Evolutionary conservation across 2,113 vertebrate species (phyloP), one percentile per base, ranked within the genome.

Genomic region (Lampris incognitus): DNA sequence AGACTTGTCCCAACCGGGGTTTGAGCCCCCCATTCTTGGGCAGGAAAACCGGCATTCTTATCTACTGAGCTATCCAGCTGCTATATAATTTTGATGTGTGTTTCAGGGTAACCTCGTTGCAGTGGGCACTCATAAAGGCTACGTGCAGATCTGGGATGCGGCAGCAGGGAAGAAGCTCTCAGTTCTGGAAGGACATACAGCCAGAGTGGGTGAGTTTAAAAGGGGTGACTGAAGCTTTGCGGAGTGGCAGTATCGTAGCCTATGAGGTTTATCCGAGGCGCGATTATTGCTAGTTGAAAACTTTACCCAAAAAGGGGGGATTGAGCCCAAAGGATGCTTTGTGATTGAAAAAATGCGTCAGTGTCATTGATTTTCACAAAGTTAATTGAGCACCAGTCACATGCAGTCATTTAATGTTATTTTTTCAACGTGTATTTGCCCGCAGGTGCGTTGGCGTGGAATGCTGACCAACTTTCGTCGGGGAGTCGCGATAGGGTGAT

Each of bases 121-220:
- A 0, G 98, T 99, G 1, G 98, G 98, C 13, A 99, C 98, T 5
- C 98, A 99, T 88, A 99, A 99, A 89, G 98, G 97, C 68, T 99
- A 98, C 46, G 98, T 99, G 55, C 98, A 99, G 91, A 99, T 99
- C 79, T 99, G 98, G 98, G 98, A 99, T 50, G 97, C 98, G 0
- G 96, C 97, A 0, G 98, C 98, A 0, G 97, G 98, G 40, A 99
- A 99, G 89, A 99, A 99, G 74, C 93, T 99, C 37, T 98, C 96
- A 2, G 94, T 96, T 68, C 80, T 99, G 4, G 98, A 99, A 69
- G 98, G 98, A 5, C 98, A 99, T 94, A 99, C 98, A 0, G 98
- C 98, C 1, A 94, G 98, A 85, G 98, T 99, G 0, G 98, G 98
- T 99, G 93, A 97, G 97, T 89, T 8, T 5, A 65, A 3, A 36